These are phyloP conservation scores for Leptopilina clavipes DNA, from an alignment of 1,140 invertebrate genomes.

Conservation along the genomic window DNA sequence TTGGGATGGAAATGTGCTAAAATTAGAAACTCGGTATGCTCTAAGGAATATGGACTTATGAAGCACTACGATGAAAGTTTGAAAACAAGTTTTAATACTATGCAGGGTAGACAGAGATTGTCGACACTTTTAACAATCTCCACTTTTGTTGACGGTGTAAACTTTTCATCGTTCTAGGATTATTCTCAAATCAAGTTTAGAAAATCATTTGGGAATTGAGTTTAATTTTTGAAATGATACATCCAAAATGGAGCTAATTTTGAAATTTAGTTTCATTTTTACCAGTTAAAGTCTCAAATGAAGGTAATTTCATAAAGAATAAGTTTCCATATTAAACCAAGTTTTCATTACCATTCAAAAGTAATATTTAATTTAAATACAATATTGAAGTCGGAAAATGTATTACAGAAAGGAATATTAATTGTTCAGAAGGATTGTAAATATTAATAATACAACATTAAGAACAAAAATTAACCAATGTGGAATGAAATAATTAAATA, in stretches of 20 bases:
- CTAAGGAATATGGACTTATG: slow-evolving; percentile 26
- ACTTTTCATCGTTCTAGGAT: slow-evolving; percentile 20
- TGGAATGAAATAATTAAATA: too few species aligned
- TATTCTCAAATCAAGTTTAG: slow-evolving; percentile 6
- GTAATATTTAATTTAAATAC: too few species aligned
- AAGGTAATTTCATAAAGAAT: too few species aligned
- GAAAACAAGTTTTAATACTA: slow-evolving; percentile 22
- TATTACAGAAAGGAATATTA: too few species aligned
- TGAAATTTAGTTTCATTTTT: too few species aligned
- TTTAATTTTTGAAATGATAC: background rate
- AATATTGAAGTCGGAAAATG: too few species aligned
- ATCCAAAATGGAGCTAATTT: background rate
- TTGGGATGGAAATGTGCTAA: slow-evolving; percentile 16
- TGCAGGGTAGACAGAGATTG: slow-evolving; percentile 23
- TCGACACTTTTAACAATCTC: slow-evolving; percentile 19
- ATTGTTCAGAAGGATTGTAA: too few species aligned
- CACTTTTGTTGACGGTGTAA: slow-evolving; percentile 17
- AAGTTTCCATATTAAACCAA: too few species aligned
- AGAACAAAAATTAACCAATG: too few species aligned
- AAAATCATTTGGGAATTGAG: slow-evolving; percentile 15
- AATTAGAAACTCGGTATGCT: slow-evolving; percentile 27
- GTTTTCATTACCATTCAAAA: too few species aligned
- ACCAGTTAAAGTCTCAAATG: too few species aligned
- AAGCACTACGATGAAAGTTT: slow-evolving; percentile 10
- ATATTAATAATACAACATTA: too few species aligned